Evolutionary conservation across 2,888 invertebrate species (phyloP), one percentile per base, ranked within the genome.

Genomic region (Drosophila demipolita): DNA sequence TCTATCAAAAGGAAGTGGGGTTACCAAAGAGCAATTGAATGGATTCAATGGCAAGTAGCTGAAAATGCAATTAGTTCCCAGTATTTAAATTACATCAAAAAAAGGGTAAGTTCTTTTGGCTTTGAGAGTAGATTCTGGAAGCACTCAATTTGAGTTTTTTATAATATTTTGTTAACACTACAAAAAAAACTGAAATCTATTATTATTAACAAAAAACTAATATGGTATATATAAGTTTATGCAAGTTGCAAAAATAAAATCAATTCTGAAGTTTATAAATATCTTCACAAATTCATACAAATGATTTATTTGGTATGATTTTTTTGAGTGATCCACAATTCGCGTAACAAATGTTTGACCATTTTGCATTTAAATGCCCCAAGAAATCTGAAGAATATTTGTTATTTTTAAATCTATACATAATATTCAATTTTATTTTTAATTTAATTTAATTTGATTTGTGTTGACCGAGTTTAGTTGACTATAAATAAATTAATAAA

Each of bases 1-100:
- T 64, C 76, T 71, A 20, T 32, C 32, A 58, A 42, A 60, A 70
- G 76, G 66, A 83, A 82, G 67, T 73, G 48, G 60, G 79, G 65
- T 68, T 67, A 69, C 15, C 50, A 61, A 58, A 54, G 65, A 42
- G 67, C 70, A 78, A 78, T 67, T 70, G 36, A 65, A 66, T 60
- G 53, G 15, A 66, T 40, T 17, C n/a, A 32, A 15, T 54, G 48
- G 5, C 42, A 55, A 66, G 35, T 58, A 20, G 58, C 57, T n/a
- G 8, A 23, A 6, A 54, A 53, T 40, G 15, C 42, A 57, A 60
- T 36, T 35, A 52, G 26, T 33, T 23, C 17, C 17, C 23, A 23
- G 17, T 20, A 11, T 23, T 6, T 4, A 17, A 35, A 5, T 23
- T 45, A 3, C 1, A 45, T 3, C 11, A 42, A 2, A 20, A 20